Evolutionary conservation across 2,888 invertebrate genomes (phyloP).

Genomic region (Nycteola revayana): DNA sequence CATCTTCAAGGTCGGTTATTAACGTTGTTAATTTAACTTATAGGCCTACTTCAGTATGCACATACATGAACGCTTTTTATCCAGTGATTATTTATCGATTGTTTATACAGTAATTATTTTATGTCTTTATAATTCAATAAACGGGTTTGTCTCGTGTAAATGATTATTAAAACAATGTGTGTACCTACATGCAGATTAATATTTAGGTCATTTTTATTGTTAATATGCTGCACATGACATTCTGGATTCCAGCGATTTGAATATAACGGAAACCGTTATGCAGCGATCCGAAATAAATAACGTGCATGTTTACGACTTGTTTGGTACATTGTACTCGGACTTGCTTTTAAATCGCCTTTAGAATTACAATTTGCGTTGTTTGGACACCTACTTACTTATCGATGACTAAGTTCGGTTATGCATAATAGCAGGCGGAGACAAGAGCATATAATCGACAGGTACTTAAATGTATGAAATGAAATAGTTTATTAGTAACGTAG

Average conservation of each 20-base stretch:
- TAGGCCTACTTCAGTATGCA: constrained; percentile 21
- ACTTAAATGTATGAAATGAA: too few relatives aligned
- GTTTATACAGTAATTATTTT: too few relatives aligned
- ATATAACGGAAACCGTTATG: constrained; percentile 62
- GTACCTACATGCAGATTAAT: neutral
- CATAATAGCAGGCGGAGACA: too few relatives aligned
- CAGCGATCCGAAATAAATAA: constrained; percentile 61
- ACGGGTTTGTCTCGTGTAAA: too few relatives aligned
- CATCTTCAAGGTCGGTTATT: constrained; percentile 56
- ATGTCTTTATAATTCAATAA: too few relatives aligned
- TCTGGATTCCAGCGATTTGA: constrained; percentile 48
- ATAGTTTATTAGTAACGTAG: too few relatives aligned
- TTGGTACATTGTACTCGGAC: constrained; percentile 37
- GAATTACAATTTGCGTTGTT: constrained; percentile 49
- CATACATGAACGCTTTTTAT: constrained; percentile 13
- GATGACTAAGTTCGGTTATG: constrained; percentile 22
- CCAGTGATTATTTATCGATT: too few relatives aligned
- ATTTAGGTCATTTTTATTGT: constrained; percentile 33
- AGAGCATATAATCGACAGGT: too few relatives aligned
- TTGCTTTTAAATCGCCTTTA: constrained; percentile 48
- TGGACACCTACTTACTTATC: constrained; percentile 16
- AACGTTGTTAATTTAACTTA: constrained; percentile 13
- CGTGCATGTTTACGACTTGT: constrained; percentile 49
- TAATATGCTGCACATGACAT: constrained; percentile 40
- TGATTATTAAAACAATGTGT: too few relatives aligned